A percentile compares a stretch with the other conserved stretches of the same genome.
Evolutionary conservation across 2,888 invertebrate species (phyloP).

Genomic region (Capitulum mitella): DNA sequence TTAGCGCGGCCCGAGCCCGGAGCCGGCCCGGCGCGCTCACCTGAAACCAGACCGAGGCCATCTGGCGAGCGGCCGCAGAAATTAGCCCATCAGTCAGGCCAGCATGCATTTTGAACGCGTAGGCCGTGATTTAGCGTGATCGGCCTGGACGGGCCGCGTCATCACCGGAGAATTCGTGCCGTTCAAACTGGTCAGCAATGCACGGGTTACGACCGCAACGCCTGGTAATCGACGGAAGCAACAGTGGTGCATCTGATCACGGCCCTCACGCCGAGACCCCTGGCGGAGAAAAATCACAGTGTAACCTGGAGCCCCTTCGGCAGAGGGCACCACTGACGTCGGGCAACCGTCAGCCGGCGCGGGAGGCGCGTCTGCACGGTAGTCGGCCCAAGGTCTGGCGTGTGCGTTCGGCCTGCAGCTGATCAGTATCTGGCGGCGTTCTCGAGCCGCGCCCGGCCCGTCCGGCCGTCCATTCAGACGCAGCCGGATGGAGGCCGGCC

Average conservation of each 20-base stretch:
- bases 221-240: no score
- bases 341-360: background rate
- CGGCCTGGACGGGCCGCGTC: background rate
- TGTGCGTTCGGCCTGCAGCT: background rate
- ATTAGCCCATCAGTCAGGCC: background rate
- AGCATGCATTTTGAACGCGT: background rate
- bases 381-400: background rate
- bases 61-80: background rate
- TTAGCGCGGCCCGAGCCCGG: background rate
- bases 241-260: no score
- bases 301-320: no score
- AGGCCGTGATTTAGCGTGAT: no score
- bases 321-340: background rate
- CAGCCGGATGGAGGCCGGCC: background rate
- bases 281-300: no score
- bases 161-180: background rate
- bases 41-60: background rate
- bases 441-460: background rate
- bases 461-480: slow-evolving; percentile 5
- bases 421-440: background rate
- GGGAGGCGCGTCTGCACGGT: background rate
- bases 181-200: background rate
- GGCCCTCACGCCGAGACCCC: no score
- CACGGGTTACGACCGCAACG: no score
- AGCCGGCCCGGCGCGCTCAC: background rate